Base-by-base conservation (phyloP, 2,888 invertebrate species). In the Hylaea fasciaria region DNA sequence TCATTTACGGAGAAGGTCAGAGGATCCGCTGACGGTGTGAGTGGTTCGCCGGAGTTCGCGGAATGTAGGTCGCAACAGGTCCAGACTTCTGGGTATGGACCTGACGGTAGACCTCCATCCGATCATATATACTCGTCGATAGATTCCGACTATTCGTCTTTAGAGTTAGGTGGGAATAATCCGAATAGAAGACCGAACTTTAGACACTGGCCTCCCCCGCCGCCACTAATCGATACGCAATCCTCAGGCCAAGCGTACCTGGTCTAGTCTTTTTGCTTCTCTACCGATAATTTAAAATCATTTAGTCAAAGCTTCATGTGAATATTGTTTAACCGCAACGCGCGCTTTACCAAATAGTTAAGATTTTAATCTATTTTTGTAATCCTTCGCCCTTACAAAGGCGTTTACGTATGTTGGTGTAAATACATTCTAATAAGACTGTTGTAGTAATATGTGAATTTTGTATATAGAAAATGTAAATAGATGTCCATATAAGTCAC, bases 71-170 rank as follows among this genome's bases (percentile, higher is more conserved):
- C 82, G 40, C 90, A 84, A 56, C 90, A 86, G 68, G 80, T 83
- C 78, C 82, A 92, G 78, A 76, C 85, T 77, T 78, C 82, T 29
- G 82, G 87, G 16, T 94, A 93, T 61, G 91, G 87, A 12, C 84
- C 86, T 53, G 93, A 94, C 68, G 94, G 95, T 72, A 93, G 96
- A 74, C 97, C 97, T 35, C 94, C 96, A 14, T 96, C 96, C 64
- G 97, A 97, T 89, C 97, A 97, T 86, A 97, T 97, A 79, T 97
- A 97, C 85, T 97, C 97, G 59, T 97, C 96, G 81, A 97, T 97
- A 85, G 97, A 97, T 90, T 97, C 97, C 56, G 97, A 97, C 87
- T 97, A 97, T 81, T 96, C 96, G 69, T 96, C 96, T 48, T 93
- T 97, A 83, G 97, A 97, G 72, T 93, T 95, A 79, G 96, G 88